Base-by-base conservation (phyloP, 2,888 invertebrate species). In the Tiliacea citrago region DNA sequence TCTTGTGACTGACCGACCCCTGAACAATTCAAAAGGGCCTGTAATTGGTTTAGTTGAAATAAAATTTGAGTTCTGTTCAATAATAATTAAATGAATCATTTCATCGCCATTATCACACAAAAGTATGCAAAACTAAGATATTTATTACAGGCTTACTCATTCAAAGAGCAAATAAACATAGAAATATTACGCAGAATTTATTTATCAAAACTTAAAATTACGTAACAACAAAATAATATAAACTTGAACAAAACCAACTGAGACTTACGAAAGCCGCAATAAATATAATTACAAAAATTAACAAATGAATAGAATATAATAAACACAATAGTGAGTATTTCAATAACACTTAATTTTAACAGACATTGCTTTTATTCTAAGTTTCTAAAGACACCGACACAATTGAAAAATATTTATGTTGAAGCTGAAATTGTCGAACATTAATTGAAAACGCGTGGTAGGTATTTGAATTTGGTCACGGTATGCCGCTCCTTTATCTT, bases 381-480 rank as follows among this genome's bases (percentile, higher is more conserved):
- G 51, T 47, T 62, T 29, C 72, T 73, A 69, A 78, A 74, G 42
- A 66, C 75, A 75, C 39, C 9, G n/a, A 70, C 42, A 71, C 65
- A 66, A 66, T 70, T 76, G 57, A 69, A 62, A 67, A 81, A 66
- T 61, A 39, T 74, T 74, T 51, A 63, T 62, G 24, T 69, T 68
- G 61, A 79, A 81, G 62, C 69, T 80, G 79, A 85, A 83, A 80
- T 82, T 83, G 72, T 81, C 75, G 62, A 83, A 79, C 84, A 78
- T 77, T 77, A 76, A 79, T 77, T 75, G 65, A 71, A 73, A 74
- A 73, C 73, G 81, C 58, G 85, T 69, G 79, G 86, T 68, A 85
- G 79, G 86, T 68, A 85, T 89, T 89, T 84, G 45, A 83, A 83
- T 85, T 88, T 79, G 63, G 65, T 69, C 60, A 69, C 70, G 85